Base-by-base conservation (phyloP, 1,140 invertebrate species). In the Bombus superbus region DNA sequence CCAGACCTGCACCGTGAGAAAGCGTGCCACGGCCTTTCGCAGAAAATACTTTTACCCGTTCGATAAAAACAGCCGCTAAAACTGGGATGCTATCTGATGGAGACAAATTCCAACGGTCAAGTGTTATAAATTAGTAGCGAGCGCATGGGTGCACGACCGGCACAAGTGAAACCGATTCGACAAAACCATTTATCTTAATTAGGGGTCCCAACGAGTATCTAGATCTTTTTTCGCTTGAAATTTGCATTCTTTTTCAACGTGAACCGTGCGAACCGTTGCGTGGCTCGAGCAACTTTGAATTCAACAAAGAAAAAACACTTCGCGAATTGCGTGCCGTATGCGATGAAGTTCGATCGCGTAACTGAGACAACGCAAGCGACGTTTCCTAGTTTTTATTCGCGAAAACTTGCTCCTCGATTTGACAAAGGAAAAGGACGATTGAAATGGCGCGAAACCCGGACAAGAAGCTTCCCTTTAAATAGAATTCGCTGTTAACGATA, bases 131-230 rank as follows among this genome's bases (percentile, higher is more conserved):
- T 88, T 79, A 77, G 75, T 18, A 66, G 40, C n/a, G 59, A 62
- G 13, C 4, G 35, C 47, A 32, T 3, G 47, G n/a, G 22, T 66
- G 78, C 86, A 81, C 73, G 87, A 76, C 77, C n/a, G 3, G 59
- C 32, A 53, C 40, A 72, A 81, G 68, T 59, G 69, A 83, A 86
- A 83, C 72, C 66, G 83, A 47, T 68, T 77, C 84, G 80, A 83
- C 74, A 62, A 72, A 77, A 62, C 57, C 84, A 66, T 86, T 88
- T 66, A 83, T 89, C 88, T 89, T 89, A 89, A 89, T 89, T 88
- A 89, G 62, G 28, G 40, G 44, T 64, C 25, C 15, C 42, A 40
- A 79, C 71, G 80, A 35, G 79, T 78, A 74, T 74, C 76, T 38
- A 25, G 42, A 32, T 71, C 62, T 82, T 38, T 72, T 76, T 64